These are phyloP conservation scores for Latrodectus geometricus DNA, from an alignment of 1,140 invertebrate genomes.

Conservation along the genomic window DNA sequence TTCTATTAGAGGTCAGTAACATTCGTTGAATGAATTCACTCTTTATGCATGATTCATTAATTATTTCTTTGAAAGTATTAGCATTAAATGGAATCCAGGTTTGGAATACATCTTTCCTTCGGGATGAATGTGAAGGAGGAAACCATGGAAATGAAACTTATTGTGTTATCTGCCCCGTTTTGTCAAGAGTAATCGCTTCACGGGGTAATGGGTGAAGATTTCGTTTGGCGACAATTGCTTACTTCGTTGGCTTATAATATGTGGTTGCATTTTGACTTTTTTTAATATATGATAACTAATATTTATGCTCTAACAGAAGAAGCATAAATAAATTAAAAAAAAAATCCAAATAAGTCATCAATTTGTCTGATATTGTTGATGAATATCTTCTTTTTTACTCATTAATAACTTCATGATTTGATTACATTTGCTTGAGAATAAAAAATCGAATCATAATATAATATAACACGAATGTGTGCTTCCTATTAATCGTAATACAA, in stretches of 20 bases:
- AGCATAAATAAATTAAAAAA: too few species aligned
- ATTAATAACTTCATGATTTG: too few species aligned
- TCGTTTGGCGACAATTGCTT: neutral
- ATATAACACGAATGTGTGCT: too few species aligned
- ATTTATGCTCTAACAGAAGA: too few species aligned
- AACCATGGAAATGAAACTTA: slow-evolving; percentile 7
- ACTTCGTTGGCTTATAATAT: neutral
- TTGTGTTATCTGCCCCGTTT: neutral
- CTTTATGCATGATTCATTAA: neutral
- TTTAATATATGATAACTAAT: too few species aligned
- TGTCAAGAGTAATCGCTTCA: too few species aligned
- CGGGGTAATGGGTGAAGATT: neutral
- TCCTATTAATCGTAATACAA: too few species aligned
- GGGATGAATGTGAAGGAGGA: neutral
- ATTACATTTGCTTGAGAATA: too few species aligned
- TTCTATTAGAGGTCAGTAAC: neutral
- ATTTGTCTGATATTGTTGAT: too few species aligned
- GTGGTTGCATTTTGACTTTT: neutral
- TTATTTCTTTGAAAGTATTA: neutral
- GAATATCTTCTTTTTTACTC: too few species aligned
- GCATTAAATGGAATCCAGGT: neutral
- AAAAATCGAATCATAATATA: too few species aligned
- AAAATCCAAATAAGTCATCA: too few species aligned
- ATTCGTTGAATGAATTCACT: neutral
- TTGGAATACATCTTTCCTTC: neutral